Percentiles rank a stretch among this genome's conserved stretches.
phyloP scores from a whole-genome alignment of 2,888 invertebrate genomes.

The Serripes groenlandicus region DNA sequence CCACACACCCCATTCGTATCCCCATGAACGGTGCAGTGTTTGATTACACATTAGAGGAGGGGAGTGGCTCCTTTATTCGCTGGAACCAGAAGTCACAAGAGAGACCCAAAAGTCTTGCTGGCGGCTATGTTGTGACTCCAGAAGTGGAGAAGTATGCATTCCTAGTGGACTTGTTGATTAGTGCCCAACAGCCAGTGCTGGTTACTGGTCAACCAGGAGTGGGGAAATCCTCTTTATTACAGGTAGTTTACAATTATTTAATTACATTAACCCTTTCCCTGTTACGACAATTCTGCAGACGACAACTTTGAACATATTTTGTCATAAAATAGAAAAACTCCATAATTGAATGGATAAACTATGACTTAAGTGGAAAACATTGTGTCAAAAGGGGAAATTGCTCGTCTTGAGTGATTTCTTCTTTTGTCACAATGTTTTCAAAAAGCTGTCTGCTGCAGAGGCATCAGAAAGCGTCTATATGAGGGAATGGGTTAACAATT shows the following conservation, averaged over 20 bases:
- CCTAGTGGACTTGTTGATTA: conserved; percentile 81
- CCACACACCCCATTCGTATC: conserved; percentile 79
- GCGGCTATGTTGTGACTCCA: conserved; percentile 80
- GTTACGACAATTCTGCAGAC: too few species aligned
- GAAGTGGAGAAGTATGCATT: conserved; percentile 84
- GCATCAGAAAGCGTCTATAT: too few species aligned
- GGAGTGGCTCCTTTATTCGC: conserved; percentile 76
- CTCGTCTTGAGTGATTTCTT: too few species aligned
- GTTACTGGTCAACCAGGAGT: conserved; percentile 84
- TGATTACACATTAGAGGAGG: conserved; percentile 82
- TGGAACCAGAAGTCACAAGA: conserved; percentile 82
- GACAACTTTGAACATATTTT: too few species aligned
- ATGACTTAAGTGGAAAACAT: too few species aligned
- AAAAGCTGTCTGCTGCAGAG: too few species aligned
- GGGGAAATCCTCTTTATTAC: conserved; percentile 83
- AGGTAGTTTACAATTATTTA: conserved; percentile 65
- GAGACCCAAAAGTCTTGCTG: conserved; percentile 72
- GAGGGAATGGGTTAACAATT: too few species aligned
- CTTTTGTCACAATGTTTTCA: too few species aligned
- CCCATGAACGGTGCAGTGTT: conserved; percentile 82
- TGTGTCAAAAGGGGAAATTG: too few species aligned
- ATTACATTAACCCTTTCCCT: too few species aligned
- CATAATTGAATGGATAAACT: too few species aligned
- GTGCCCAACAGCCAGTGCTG: conserved; percentile 81
- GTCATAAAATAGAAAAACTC: too few species aligned